Percentiles rank a stretch among this genome's conserved stretches.
Conservation (phyloP, 2,113 vertebrate species). For the Strix aluco region DNA sequence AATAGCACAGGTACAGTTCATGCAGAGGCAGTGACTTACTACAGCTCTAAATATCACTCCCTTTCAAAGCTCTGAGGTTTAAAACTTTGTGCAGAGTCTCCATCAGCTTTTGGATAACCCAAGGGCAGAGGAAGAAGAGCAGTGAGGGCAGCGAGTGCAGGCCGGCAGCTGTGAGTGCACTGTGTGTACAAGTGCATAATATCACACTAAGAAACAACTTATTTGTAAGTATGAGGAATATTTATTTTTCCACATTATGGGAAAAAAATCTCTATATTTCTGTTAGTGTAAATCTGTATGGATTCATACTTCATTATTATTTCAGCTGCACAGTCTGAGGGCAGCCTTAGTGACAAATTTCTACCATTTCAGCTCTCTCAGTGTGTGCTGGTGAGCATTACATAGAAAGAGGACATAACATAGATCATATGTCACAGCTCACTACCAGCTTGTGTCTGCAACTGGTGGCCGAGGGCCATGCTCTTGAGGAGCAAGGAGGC, state of each 20-base stretch:
- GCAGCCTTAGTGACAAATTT: background rate
- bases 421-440: background rate
- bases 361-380: background rate
- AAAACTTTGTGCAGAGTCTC: background rate
- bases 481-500: background rate
- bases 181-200: fast-evolving
- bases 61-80: background rate
- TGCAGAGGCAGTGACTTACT: background rate
- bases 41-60: background rate
- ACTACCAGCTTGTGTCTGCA: background rate
- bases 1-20: background rate
- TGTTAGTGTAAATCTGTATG: background rate
- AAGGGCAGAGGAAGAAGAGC: background rate
- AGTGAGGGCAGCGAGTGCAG: fast-evolving
- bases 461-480: background rate
- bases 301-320: background rate
- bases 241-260: background rate
- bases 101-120: background rate
- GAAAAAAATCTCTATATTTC: background rate
- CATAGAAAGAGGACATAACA: background rate
- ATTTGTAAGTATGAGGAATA: background rate
- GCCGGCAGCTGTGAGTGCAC: background rate
- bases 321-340: background rate
- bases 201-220: fast-evolving
- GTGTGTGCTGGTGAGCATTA: background rate